Conservation (phyloP, 2,113 vertebrate species). For the Chamaetylas fuelleborni region DNA sequence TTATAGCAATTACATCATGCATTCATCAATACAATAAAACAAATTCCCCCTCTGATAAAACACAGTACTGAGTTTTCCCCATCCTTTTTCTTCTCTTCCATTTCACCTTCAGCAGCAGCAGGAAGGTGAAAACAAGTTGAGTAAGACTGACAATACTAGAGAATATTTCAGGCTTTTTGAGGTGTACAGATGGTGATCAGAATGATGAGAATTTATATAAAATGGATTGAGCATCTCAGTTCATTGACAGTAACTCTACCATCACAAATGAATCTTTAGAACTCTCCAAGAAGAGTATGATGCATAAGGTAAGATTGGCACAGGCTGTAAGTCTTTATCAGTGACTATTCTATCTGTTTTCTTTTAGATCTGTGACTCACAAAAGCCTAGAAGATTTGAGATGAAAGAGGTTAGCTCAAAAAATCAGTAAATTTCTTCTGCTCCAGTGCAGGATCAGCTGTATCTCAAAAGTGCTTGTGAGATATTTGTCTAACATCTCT, state of each 20-base stretch:
- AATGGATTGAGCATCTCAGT: neutral
- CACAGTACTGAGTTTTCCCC: neutral
- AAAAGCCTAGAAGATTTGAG: neutral
- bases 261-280: neutral
- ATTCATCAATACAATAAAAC: neutral
- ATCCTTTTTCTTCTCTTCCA: neutral
- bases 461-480: neutral
- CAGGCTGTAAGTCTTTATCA: neutral
- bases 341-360: neutral
- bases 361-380: neutral
- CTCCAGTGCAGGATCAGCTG: neutral
- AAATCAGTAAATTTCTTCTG: constrained; percentile 10
- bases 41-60: neutral
- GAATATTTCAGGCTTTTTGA: neutral
- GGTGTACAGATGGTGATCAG: neutral
- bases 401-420: constrained; percentile 7
- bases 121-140: neutral
- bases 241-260: neutral
- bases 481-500: neutral
- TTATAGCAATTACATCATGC: rapidly evolving
- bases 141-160: neutral
- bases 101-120: neutral
- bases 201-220: neutral
- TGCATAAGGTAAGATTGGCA: neutral
- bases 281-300: neutral